phyloP scores from a whole-genome alignment of 2,113 vertebrate species.

The Leptodactylus fuscus region DNA sequence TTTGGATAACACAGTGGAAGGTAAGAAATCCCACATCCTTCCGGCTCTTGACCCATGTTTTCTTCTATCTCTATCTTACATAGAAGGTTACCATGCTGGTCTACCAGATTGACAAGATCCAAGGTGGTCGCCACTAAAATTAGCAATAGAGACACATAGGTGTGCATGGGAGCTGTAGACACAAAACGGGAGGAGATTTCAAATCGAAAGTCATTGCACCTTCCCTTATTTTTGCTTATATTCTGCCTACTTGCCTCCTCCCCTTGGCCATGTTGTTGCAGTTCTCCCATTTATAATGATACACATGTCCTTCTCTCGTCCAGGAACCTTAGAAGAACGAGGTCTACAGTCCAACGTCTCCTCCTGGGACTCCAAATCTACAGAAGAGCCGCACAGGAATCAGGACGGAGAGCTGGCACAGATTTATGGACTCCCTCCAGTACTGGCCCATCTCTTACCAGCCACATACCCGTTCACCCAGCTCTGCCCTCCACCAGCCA shows the following conservation, averaged over 20 bases:
- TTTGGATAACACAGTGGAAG: constrained; percentile 85
- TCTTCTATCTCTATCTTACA: too few species aligned
- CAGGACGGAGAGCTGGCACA: constrained; percentile 14
- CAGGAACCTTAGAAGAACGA: constrained; percentile 75
- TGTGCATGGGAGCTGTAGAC: too few species aligned
- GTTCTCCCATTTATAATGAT: neutral
- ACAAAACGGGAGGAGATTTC: too few species aligned
- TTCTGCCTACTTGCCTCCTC: neutral
- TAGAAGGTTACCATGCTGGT: too few species aligned
- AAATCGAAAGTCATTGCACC: too few species aligned
- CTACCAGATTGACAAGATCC: too few species aligned
- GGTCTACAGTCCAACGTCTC: constrained; percentile 65
- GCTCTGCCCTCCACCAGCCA: constrained; percentile 68
- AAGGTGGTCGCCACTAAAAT: too few species aligned
- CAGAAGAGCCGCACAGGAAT: rapidly evolving
- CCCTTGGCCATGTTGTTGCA: neutral
- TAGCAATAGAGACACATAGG: too few species aligned
- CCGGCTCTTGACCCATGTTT: too few species aligned
- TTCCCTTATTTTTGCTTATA: neutral
- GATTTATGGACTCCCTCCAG: constrained; percentile 65
- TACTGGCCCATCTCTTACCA: constrained; percentile 63
- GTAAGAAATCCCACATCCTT: too few species aligned
- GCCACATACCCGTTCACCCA: constrained; percentile 69
- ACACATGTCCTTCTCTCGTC: neutral
- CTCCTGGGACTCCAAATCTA: constrained; percentile 7